Conservation (phyloP, 2,888 invertebrate species). For the Pandemis heparana region DNA sequence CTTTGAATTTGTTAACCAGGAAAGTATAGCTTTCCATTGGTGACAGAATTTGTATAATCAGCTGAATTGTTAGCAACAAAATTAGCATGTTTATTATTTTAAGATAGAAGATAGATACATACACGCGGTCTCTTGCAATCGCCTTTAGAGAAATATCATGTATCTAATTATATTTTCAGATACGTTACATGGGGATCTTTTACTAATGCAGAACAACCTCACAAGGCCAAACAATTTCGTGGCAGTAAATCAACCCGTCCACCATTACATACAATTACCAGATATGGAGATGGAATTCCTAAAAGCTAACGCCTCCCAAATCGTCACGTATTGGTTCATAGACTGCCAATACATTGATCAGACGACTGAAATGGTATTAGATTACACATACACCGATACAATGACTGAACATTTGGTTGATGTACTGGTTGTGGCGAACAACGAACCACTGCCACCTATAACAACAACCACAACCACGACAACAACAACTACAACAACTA, state of each 20-base stretch:
- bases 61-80: too few species aligned
- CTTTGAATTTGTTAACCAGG: too few species aligned
- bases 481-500: conserved; percentile 74
- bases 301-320: conserved; percentile 70
- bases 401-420: conserved; percentile 88
- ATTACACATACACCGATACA: conserved; percentile 87
- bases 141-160: conserved; percentile 13
- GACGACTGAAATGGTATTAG: conserved; percentile 86
- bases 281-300: conserved; percentile 87
- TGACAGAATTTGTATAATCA: too few species aligned
- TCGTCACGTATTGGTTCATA: conserved; percentile 92
- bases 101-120: too few species aligned
- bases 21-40: too few species aligned
- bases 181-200: conserved; percentile 88
- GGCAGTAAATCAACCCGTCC: conserved; percentile 86
- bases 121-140: too few species aligned
- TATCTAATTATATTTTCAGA: conserved; percentile 72
- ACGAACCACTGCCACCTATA: conserved; percentile 85
- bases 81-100: too few species aligned
- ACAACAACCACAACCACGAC: conserved; percentile 81
- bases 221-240: conserved; percentile 86
- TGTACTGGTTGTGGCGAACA: conserved; percentile 90
- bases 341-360: conserved; percentile 90
- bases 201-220: conserved; percentile 87
- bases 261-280: conserved; percentile 85